Percentiles rank a stretch among this genome's conserved stretches.
phyloP scores from a whole-genome alignment of 23 tunicate species.

The Diplosoma virens region DNA sequence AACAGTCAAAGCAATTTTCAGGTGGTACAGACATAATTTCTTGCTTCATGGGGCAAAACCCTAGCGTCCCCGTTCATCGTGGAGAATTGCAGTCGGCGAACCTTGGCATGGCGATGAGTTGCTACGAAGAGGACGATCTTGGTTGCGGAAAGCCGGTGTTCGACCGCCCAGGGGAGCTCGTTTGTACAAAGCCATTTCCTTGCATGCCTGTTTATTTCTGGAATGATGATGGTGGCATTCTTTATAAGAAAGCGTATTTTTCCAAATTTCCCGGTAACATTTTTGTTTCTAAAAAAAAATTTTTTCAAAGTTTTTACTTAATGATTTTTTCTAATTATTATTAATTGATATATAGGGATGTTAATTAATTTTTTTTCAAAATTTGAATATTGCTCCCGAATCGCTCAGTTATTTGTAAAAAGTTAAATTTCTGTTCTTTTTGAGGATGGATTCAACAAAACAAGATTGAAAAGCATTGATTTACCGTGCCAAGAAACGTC shows the following conservation, averaged over 20 bases:
- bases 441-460: no score
- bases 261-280: slow-evolving; percentile 74
- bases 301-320: no score
- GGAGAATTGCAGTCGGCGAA: slow-evolving; percentile 78
- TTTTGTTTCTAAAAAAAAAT: no score
- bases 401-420: no score
- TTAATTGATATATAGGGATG: no score
- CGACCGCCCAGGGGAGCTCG: slow-evolving; percentile 68
- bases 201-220: slow-evolving; percentile 85
- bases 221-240: slow-evolving; percentile 51
- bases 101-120: slow-evolving; percentile 72
- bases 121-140: slow-evolving; percentile 49
- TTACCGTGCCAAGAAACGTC: no score
- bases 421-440: no score
- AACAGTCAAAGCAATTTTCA: no score
- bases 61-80: slow-evolving; percentile 52
- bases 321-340: no score
- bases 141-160: slow-evolving; percentile 48
- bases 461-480: no score
- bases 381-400: no score
- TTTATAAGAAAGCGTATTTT: slow-evolving; percentile 82
- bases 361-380: no score
- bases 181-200: slow-evolving; percentile 81
- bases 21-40: slow-evolving; percentile 94
- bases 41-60: slow-evolving; percentile 75